Evolutionary conservation across 1,140 invertebrate genomes (phyloP).

Genomic region (Pseudomyrmex gracilis): DNA sequence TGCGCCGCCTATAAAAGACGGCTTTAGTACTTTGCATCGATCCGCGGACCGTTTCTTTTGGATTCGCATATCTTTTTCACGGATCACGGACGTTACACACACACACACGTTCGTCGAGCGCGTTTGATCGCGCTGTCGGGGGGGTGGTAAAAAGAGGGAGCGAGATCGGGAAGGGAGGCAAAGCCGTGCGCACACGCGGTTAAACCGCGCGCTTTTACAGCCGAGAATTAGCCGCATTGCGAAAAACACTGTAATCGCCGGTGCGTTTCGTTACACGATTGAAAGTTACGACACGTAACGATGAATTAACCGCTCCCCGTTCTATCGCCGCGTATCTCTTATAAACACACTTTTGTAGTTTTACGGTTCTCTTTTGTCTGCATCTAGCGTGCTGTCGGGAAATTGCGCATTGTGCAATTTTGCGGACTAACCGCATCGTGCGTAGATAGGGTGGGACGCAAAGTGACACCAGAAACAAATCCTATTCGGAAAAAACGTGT

Average conservation of each 20-base stretch:
- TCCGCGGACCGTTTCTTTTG: constrained; percentile 53
- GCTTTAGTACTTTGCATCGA: constrained; percentile 70
- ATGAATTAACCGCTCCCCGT: neutral
- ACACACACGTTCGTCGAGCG: constrained; percentile 29
- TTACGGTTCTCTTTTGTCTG: neutral
- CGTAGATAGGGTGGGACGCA: too few relatives aligned
- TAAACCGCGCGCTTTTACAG: neutral
- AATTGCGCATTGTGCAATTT: neutral
- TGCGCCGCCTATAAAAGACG: constrained; percentile 62
- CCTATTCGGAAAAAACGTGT: too few relatives aligned
- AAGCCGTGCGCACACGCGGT: constrained; percentile 14
- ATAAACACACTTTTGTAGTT: neutral
- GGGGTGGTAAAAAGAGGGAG: neutral
- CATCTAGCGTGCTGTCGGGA: too few relatives aligned
- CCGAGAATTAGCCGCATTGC: constrained; percentile 19
- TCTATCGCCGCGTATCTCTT: neutral
- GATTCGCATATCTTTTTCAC: constrained; percentile 61
- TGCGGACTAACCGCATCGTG: too few relatives aligned
- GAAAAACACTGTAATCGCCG: constrained; percentile 9
- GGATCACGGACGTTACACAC: constrained; percentile 22
- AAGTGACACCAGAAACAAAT: too few relatives aligned
- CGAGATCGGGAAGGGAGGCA: too few relatives aligned
- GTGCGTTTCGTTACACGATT: constrained; percentile 6
- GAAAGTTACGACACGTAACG: neutral
- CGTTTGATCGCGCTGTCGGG: constrained; percentile 25